A percentile compares a stretch with the other conserved stretches of the same genome.
Evolutionary conservation across 2,888 invertebrate genomes (phyloP).

Genomic region (Rhaphigaster nebulosa): DNA sequence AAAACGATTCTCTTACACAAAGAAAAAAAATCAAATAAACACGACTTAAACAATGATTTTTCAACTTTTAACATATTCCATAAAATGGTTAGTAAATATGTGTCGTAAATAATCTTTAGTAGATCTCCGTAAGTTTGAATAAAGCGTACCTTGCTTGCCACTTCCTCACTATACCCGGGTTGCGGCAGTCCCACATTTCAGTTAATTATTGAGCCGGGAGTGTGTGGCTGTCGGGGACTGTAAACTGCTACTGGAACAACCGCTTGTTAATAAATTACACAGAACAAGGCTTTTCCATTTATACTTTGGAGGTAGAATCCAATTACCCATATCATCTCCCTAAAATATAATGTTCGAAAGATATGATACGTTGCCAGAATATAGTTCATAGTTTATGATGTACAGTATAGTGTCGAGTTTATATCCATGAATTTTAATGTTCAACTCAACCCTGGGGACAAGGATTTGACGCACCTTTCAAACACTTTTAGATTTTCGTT

Average conservation of each 20-base stretch:
- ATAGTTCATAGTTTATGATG: neutral
- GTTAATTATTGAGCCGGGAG: neutral
- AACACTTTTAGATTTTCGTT: too few species aligned
- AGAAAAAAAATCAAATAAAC: too few species aligned
- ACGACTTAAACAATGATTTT: too few species aligned
- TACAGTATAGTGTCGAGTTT: neutral
- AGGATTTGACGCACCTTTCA: too few species aligned
- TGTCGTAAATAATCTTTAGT: too few species aligned
- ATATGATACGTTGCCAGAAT: neutral
- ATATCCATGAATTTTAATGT: neutral
- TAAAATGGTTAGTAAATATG: too few species aligned
- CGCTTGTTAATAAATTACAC: neutral
- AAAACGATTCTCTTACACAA: too few species aligned
- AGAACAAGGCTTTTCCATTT: conserved; percentile 26
- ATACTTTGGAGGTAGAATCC: neutral
- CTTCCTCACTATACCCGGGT: neutral
- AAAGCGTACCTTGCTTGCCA: neutral
- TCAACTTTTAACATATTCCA: too few species aligned
- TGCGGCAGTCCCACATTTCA: neutral
- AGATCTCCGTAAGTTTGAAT: neutral
- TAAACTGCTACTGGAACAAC: neutral
- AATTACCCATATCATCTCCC: neutral
- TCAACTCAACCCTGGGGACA: neutral
- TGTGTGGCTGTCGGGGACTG: neutral
- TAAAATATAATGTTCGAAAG: neutral